Base-by-base conservation (phyloP, 2,797 vertebrate genomes). In the Mormyrops attenuatus region DNA sequence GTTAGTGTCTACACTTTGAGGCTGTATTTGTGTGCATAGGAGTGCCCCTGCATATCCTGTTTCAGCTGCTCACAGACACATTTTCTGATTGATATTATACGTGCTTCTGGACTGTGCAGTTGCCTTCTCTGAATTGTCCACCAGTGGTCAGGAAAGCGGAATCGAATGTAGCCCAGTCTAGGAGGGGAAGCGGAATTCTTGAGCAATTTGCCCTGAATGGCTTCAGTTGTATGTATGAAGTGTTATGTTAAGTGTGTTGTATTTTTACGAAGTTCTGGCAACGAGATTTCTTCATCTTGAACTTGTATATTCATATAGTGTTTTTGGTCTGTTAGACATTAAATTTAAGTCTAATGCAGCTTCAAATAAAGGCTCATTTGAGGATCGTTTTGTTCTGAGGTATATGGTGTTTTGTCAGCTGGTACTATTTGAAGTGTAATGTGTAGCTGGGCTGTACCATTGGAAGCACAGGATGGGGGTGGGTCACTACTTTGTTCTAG, bases 1-100 rank as follows among this genome's bases (percentile, higher is more conserved):
- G 90, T 55, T 89, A 89, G 89, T 85, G 15, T 80, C 49, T 90
- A 84, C 53, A 22, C 86, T 82, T 47, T 85, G 87, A 30, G 20
- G 93, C 93, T 95, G 91, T 93, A 93, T 93, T 80, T 91, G 63
- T 63, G 85, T 50, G 89, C 17, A 22, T 44, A 41, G 69, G 41
- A 69, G 47, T 15, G 57, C 66, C 60, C 13, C 20, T 1, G 2
- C 11, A 53, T 34, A 9, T 73, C n/a, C 20, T 0, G 26, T 77
- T 26, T 55, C 20, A 47, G 77, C 15, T n/a, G 41, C 77, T 82
- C 17, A 82, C 38, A 47, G 8, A n/a, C 6, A n/a, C 2, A 5
- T 80, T n/a, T 8, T 80, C 5, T 3, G 41, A 82, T 82, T n/a
- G 77, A n/a, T 82, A 47, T 82, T 82, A 82, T 22, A 82, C 41